Percentiles rank a stretch among this genome's conserved stretches.
phyloP scores from a whole-genome alignment of 2,113 vertebrate genomes.

The Prinia subflava region DNA sequence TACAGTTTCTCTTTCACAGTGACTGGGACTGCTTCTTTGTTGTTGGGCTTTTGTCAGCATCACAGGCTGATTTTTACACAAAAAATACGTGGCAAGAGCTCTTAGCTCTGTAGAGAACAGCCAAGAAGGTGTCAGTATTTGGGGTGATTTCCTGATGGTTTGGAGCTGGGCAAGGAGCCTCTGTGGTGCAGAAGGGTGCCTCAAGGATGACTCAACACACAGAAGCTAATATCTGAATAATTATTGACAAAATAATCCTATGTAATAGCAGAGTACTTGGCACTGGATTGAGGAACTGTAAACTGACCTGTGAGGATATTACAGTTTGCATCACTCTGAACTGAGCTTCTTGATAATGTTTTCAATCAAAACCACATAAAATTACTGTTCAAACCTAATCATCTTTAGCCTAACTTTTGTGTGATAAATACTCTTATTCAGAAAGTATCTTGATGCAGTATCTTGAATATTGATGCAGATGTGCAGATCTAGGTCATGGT shows the following conservation, averaged over 20 bases:
- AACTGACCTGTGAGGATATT: background rate
- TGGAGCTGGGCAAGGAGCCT: background rate
- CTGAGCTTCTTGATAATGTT: background rate
- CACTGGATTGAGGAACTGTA: background rate
- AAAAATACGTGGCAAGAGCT: background rate
- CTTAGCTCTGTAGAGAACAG: background rate
- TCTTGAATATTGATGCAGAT: background rate
- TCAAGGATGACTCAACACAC: background rate
- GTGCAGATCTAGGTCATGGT: fast-evolving
- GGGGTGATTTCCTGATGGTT: background rate
- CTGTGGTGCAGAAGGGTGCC: background rate
- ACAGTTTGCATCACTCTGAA: background rate
- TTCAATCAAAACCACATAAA: background rate
- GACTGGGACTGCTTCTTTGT: background rate
- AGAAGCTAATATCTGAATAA: background rate
- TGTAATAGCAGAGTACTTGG: background rate
- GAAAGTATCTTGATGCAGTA: background rate
- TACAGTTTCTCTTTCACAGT: background rate
- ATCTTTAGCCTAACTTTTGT: background rate
- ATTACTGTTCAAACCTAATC: background rate
- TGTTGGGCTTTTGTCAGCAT: background rate
- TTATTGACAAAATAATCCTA: background rate
- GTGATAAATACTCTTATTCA: background rate
- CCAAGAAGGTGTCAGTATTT: background rate
- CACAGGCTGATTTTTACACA: background rate